phyloP scores from a whole-genome alignment of 2,113 vertebrate species.

The Ceratotherium simum region DNA sequence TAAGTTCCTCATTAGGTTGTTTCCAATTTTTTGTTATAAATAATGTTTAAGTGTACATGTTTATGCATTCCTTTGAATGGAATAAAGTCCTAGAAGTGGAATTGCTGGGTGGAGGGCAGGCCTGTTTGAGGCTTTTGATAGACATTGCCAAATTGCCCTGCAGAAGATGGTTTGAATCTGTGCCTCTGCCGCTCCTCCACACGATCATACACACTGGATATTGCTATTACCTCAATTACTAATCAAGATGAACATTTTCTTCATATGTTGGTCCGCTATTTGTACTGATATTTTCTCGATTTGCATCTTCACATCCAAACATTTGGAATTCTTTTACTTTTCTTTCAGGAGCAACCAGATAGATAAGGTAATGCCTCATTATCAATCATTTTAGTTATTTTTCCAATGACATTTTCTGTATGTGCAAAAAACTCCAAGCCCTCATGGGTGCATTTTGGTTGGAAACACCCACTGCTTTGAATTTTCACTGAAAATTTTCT shows the following conservation, averaged over 20 bases:
- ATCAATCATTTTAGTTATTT: not conserved
- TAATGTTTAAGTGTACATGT: not conserved
- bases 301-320: not conserved
- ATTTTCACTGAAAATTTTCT: slow-evolving; percentile 10
- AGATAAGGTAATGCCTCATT: not conserved
- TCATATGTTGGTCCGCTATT: not conserved
- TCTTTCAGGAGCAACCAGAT: not conserved
- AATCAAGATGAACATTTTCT: not conserved
- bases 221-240: not conserved
- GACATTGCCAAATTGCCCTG: not conserved
- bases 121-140: not conserved
- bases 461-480: not conserved
- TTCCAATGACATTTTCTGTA: slow-evolving; percentile 8
- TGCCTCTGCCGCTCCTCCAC: not conserved
- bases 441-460: not conserved
- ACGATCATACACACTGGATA: rapidly evolving
- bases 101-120: not conserved
- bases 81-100: not conserved
- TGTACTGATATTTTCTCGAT: not conserved
- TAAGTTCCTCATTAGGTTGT: not conserved
- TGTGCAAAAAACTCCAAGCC: not conserved
- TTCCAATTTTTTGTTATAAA: not conserved
- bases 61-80: not conserved
- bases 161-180: not conserved
- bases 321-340: slow-evolving; percentile 5